Percentiles rank a stretch among this genome's conserved stretches.
phyloP scores from a whole-genome alignment of 1,140 invertebrate genomes.

The Eriosoma lanigerum region DNA sequence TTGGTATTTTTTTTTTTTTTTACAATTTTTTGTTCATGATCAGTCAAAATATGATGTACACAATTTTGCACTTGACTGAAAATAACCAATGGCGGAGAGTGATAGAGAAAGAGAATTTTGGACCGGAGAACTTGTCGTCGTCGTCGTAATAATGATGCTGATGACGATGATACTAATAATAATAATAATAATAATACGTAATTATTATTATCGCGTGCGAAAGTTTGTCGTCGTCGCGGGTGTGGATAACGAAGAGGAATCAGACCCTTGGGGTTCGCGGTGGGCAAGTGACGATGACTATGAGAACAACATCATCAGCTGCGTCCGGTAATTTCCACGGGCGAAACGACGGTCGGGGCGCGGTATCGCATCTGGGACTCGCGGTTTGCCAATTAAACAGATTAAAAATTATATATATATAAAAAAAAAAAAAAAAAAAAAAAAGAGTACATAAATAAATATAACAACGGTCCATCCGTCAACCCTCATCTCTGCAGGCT shows the following conservation, averaged over 20 bases:
- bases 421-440: no score
- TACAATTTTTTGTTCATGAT: no score
- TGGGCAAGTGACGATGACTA: conserved; percentile 7
- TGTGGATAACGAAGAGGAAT: conserved; percentile 46
- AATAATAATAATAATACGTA: conserved; percentile 9
- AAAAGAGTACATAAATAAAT: no score
- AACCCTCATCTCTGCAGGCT: no score
- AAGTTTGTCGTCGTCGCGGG: conserved; percentile 14
- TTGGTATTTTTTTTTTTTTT: no score
- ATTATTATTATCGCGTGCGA: conserved; percentile 24
- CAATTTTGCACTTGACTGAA: no score
- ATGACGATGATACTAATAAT: neutral
- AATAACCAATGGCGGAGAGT: no score
- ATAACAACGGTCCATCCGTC: no score
- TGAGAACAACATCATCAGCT: conserved; percentile 36
- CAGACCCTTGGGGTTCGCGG: conserved; percentile 38
- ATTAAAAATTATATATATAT: conserved; percentile 39
- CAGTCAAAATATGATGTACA: no score
- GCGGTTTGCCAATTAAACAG: conserved; percentile 47
- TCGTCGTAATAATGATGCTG: neutral
- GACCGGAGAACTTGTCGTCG: neutral
- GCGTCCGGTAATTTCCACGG: conserved; percentile 43
- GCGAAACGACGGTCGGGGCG: neutral
- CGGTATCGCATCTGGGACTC: conserved; percentile 35
- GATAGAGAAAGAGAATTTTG: neutral